phyloP scores from a whole-genome alignment of 2,888 invertebrate species.

The Balanococcus diminutus region DNA sequence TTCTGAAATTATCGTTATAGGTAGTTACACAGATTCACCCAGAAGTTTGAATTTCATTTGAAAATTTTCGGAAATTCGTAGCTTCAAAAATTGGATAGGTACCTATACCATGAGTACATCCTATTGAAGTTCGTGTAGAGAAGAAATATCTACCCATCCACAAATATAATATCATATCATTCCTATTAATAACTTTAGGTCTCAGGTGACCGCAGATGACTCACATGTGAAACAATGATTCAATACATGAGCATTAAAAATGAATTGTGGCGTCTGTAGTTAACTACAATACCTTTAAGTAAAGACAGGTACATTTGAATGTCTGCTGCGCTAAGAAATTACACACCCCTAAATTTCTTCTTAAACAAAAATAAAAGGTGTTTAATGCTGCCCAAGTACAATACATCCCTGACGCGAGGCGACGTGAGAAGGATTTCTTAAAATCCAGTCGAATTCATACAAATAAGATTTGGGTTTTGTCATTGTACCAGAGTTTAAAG shows the following conservation, averaged over 20 bases:
- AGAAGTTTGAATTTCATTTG: too few relatives aligned
- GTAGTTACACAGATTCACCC: too few relatives aligned
- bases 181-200: neutral
- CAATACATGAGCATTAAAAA: neutral
- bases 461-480: slow-evolving; percentile 46
- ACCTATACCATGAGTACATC: too few relatives aligned
- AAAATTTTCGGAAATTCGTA: too few relatives aligned
- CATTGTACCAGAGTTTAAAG: slow-evolving; percentile 47
- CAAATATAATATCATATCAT: neutral
- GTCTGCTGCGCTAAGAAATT: neutral
- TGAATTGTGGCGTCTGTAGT: neutral
- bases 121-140: too few relatives aligned
- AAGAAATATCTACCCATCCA: too few relatives aligned
- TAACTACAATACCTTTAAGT: neutral
- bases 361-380: slow-evolving; percentile 10
- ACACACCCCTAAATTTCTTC: neutral
- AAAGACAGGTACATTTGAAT: too few relatives aligned
- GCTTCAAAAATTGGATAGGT: neutral
- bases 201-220: neutral
- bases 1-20: too few relatives aligned
- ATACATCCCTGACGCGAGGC: neutral
- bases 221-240: neutral
- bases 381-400: neutral
- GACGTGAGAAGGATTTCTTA: slow-evolving; percentile 30
- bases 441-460: neutral